A percentile compares a stretch with the other conserved stretches of the same genome.
phyloP scores from a whole-genome alignment of 2,113 vertebrate species.

The Petrocephalus zakoni region DNA sequence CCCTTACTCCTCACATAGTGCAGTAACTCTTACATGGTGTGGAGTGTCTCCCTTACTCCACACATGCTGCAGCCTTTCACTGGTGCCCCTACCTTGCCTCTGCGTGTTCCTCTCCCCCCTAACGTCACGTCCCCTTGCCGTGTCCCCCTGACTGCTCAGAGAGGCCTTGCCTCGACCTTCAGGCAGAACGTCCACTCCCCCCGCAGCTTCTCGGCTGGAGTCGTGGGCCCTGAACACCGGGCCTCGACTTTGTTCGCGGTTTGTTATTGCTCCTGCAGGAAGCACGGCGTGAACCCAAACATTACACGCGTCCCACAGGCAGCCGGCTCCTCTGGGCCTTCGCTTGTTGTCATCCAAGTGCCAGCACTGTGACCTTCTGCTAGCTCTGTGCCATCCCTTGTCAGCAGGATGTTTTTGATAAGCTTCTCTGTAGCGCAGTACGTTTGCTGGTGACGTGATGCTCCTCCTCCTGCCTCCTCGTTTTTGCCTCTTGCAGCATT shows the following conservation, averaged over 20 bases:
- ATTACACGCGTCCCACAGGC: neutral
- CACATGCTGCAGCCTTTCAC: neutral
- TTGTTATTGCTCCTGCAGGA: neutral
- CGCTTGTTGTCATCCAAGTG: neutral
- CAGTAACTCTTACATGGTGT: neutral
- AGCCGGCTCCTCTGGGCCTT: neutral
- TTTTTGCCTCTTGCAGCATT: conserved; percentile 61
- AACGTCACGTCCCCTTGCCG: neutral
- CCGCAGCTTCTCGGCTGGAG: neutral
- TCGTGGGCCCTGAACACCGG: neutral
- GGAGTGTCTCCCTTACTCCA: neutral
- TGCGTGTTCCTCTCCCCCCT: neutral
- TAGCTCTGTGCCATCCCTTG: neutral
- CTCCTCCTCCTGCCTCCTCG: no score
- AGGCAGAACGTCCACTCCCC: neutral
- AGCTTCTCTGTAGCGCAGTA: neutral
- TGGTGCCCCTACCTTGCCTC: neutral
- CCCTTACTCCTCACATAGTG: neutral
- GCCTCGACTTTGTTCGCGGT: neutral
- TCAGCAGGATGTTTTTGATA: neutral
- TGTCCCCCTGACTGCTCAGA: neutral
- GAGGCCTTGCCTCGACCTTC: neutral
- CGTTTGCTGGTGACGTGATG: neutral
- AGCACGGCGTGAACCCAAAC: neutral
- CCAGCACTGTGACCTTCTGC: neutral